Evolutionary conservation across 1,140 invertebrate genomes (phyloP).

Genomic region (Heliothis virescens): DNA sequence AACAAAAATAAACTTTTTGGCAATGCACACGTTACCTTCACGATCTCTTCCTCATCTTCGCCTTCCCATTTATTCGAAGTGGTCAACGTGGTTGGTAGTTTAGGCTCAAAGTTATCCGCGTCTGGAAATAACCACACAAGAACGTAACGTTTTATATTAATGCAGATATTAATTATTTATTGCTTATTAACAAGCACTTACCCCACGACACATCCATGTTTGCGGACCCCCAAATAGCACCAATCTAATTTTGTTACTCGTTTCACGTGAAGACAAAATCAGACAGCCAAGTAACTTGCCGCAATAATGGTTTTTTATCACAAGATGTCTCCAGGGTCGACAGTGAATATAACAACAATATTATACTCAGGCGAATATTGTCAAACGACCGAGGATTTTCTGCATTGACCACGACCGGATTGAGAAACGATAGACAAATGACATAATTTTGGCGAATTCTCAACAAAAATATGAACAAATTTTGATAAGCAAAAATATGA

Average conservation of each 20-base stretch:
- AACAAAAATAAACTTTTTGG: conserved; percentile 64
- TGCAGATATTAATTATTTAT: conserved; percentile 52
- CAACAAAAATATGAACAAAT: conserved; percentile 81
- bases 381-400: conserved; percentile 84
- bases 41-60: conserved; percentile 94
- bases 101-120: conserved; percentile 85
- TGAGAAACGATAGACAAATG: conserved; percentile 79
- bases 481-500: conserved; percentile 84
- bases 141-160: conserved; percentile 54
- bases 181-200: conserved; percentile 64
- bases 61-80: conserved; percentile 93
- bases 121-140: conserved; percentile 76
- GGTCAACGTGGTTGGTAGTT: conserved; percentile 84
- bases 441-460: conserved; percentile 84
- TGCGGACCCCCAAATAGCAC: conserved; percentile 71
- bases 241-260: conserved; percentile 76
- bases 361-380: conserved; percentile 78
- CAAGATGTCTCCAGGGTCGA: conserved; percentile 85
- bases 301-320: conserved; percentile 76
- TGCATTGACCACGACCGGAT: conserved; percentile 80
- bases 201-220: conserved; percentile 86
- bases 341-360: conserved; percentile 75
- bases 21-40: conserved; percentile 89
- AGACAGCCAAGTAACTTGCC: conserved; percentile 73
- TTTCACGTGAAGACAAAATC: conserved; percentile 83